These are phyloP conservation scores for Brachionichthys hirsutus DNA, from an alignment of 2,113 vertebrate species.

Conservation along the genomic window DNA sequence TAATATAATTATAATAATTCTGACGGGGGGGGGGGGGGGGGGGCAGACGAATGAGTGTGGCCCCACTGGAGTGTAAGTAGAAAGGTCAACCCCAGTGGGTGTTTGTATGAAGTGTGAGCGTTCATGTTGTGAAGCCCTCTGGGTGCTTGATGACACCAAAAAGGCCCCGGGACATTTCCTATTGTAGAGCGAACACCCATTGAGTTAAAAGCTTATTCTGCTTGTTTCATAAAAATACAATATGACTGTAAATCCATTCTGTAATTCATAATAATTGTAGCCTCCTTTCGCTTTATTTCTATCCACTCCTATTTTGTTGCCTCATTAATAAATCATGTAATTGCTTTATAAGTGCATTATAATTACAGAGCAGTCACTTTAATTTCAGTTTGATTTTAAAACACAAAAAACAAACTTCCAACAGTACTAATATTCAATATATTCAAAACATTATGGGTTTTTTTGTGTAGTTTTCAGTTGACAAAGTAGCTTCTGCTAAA, in stretches of 20 bases:
- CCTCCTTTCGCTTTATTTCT: slow-evolving; percentile 1
- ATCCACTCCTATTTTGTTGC: background rate
- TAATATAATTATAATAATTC: no score
- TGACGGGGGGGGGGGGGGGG: no score
- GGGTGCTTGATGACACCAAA: no score
- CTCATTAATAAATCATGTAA: background rate
- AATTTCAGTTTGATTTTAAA: no score
- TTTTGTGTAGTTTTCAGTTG: background rate
- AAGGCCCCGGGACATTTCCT: no score
- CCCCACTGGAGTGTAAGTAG: no score
- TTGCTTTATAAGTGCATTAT: slow-evolving; percentile 11
- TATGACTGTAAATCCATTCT: background rate
- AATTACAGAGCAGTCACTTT: slow-evolving; percentile 10
- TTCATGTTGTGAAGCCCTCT: no score
- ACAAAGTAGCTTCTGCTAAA: background rate
- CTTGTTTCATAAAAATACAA: background rate
- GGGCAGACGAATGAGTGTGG: no score
- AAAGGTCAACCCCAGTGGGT: no score
- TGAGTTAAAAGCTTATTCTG: background rate
- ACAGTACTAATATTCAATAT: no score
- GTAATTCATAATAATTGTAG: background rate
- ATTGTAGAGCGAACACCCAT: no score
- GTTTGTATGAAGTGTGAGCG: no score
- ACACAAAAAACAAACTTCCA: background rate
- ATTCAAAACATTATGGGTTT: background rate